Base-by-base conservation (phyloP, 2,113 vertebrate species). In the Vulpes lagopus region DNA sequence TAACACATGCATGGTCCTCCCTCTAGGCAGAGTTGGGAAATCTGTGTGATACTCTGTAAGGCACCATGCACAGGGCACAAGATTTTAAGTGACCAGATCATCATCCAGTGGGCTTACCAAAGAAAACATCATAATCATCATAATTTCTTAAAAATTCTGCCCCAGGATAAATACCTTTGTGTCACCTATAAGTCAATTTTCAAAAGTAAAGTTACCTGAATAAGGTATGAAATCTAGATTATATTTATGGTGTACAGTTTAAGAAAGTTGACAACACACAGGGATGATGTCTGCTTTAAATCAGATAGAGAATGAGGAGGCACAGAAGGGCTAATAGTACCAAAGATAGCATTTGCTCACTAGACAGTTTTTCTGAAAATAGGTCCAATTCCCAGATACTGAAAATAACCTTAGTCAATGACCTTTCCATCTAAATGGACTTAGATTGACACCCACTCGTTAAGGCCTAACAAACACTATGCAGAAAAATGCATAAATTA, bases 301-400 rank as follows among this genome's bases (percentile, higher is more conserved):
- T 51, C 64, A 1, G 22, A 30, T 11, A 78, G 51, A 82, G 15
- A 74, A 65, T 80, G 88, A 74, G 0, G 2, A 78, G 23, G 8
- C 32, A 35, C 1, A 62, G 35, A 64, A 86, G 27, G 74, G 5
- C 12, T 32, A 51, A 55, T 60, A 23, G 17, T n/a, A 71, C 16
- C 3, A 80, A 94, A 62, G 14, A 90, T 6, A 19, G 30, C 53
- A 64, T 86, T 65, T 65, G 27, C 27, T 89, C n/a, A 87, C 3
- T 87, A 69, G 49, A 67, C 65, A 86, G 25, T 71, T 93, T 74
- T 88, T 81, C 27, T 91, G 83, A 89, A 89, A 93, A 89, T 23
- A 49, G 17, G 0, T 0, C 20, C 67, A 17, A 62, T 76, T 87
- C 15, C 8, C 15, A 55, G 38, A 60, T 83, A 74, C 62, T 93